Evolutionary conservation across 2,888 invertebrate species (phyloP).

Genomic region (Listrodromus nycthemerus): DNA sequence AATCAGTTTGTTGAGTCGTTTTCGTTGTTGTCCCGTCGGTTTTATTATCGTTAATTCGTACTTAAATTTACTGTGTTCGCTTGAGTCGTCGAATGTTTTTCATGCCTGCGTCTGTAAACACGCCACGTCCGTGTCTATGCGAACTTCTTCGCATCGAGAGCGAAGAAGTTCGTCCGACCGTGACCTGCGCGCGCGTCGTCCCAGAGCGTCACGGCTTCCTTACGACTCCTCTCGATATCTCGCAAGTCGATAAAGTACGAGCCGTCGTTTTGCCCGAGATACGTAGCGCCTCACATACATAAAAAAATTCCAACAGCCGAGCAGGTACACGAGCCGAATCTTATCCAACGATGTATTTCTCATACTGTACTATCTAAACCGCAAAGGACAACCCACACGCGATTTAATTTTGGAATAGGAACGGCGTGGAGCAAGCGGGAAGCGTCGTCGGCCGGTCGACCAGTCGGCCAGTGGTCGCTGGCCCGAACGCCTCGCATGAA

Average conservation of each 20-base stretch:
- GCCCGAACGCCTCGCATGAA: slow-evolving; percentile 36
- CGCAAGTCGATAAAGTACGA: slow-evolving; percentile 68
- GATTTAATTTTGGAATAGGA: slow-evolving; percentile 66
- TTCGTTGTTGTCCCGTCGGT: not conserved
- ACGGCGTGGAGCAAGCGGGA: not conserved
- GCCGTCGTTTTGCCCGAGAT: slow-evolving; percentile 42
- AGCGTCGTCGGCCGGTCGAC: slow-evolving; percentile 9
- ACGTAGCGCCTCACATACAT: not conserved
- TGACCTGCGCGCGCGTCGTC: slow-evolving; percentile 65
- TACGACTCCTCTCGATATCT: slow-evolving; percentile 63
- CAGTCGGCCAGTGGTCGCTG: slow-evolving; percentile 41
- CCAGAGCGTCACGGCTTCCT: slow-evolving; percentile 57
- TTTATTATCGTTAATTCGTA: not conserved
- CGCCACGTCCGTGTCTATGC: not conserved
- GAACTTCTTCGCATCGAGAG: slow-evolving; percentile 18
- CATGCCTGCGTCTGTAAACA: not conserved
- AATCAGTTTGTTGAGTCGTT: not conserved
- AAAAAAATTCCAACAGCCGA: not conserved
- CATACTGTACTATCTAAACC: slow-evolving; percentile 60
- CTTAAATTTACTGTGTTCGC: not conserved
- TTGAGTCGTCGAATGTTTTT: not conserved
- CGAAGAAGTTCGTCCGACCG: slow-evolving; percentile 59
- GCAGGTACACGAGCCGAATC: not conserved
- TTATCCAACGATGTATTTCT: slow-evolving; percentile 14
- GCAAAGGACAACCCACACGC: slow-evolving; percentile 60